Base-by-base conservation (phyloP, 2,113 vertebrate genomes). In the Oplegnathus fasciatus region DNA sequence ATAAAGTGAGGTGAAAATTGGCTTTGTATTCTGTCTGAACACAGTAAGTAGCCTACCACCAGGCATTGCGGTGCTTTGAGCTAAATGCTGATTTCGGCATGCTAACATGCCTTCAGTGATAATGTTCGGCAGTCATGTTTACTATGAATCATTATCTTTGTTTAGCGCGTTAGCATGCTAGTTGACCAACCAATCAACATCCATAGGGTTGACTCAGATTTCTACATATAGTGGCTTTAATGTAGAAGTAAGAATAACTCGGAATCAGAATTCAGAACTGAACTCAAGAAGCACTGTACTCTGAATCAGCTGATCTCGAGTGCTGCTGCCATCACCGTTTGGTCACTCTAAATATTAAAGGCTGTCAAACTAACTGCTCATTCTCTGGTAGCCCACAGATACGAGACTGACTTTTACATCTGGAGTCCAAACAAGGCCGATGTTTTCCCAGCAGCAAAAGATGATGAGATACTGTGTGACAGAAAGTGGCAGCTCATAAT, bases 401-500 rank as follows among this genome's bases (percentile, higher is more conserved):
- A 61, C 17, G 34, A 20, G 30, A 62, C 30, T 34, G 60, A 62
- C 60, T 62, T 62, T 10, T 22, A 22, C 30, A 62, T 34, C 32
- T 22, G 30, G 32, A 20, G 32, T 37, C 61, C 61, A 37, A 37
- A 37, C 32, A 24, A 64, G 32, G 32, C 61, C 6, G 30, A 62
- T 15, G 5, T 70, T 70, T 32, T 18, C 22, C 28, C 34, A 58
- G 20, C 52, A 57, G 40, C 66, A 61, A 60, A 61, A 52, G 26
- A 22, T 71, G 67, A 80, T 40, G 57, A 71, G 15, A 54, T 46
- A 30, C 57, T 28, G 40, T 80, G 32, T 61, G 67, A 71, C 57
- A 71, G 67, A 57, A 71, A 61, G 46, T 34, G 24, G 46, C 61
- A 37, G 60, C 74, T 65, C 15, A 50, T 40, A 50, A 79, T 68